Evolutionary conservation across 2,797 vertebrate genomes (phyloP).

Genomic region (Xenentodon cancila): DNA sequence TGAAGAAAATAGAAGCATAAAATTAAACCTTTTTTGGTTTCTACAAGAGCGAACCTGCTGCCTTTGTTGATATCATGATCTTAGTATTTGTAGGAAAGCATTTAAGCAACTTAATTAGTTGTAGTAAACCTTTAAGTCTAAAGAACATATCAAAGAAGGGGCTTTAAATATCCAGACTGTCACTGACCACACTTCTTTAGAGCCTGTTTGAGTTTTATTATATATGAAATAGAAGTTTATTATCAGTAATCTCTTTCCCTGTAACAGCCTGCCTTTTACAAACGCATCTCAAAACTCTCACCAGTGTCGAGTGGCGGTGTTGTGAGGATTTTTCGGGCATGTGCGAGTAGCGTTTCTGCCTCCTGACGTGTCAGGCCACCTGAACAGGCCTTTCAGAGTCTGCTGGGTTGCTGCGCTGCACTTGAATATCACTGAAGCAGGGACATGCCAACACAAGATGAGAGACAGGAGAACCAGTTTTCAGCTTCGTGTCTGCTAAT

Average conservation of each 20-base stretch:
- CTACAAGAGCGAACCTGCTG: neutral
- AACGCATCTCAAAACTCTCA: slow-evolving; percentile 38
- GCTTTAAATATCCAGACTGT: neutral
- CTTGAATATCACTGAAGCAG: slow-evolving; percentile 49
- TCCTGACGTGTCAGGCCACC: slow-evolving; percentile 72
- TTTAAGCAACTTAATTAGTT: too few relatives aligned
- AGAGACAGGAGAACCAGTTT: slow-evolving; percentile 5
- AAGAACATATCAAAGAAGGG: neutral
- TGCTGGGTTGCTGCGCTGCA: slow-evolving; percentile 62
- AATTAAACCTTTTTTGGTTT: too few relatives aligned
- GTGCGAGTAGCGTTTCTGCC: slow-evolving; percentile 29
- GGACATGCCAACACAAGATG: neutral
- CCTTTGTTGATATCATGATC: neutral
- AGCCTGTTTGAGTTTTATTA: neutral
- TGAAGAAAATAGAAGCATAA: neutral
- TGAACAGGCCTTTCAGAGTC: slow-evolving; percentile 73
- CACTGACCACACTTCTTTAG: neutral
- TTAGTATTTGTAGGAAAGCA: neutral
- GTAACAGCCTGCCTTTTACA: neutral
- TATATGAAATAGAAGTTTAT: neutral
- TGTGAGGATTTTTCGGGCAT: slow-evolving; percentile 66
- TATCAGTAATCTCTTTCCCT: neutral
- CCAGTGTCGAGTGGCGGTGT: slow-evolving; percentile 68
- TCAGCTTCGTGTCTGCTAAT: neutral
- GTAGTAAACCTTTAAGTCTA: too few relatives aligned